Conservation (phyloP, 2,888 invertebrate genomes). For the Hartigia nigra region DNA sequence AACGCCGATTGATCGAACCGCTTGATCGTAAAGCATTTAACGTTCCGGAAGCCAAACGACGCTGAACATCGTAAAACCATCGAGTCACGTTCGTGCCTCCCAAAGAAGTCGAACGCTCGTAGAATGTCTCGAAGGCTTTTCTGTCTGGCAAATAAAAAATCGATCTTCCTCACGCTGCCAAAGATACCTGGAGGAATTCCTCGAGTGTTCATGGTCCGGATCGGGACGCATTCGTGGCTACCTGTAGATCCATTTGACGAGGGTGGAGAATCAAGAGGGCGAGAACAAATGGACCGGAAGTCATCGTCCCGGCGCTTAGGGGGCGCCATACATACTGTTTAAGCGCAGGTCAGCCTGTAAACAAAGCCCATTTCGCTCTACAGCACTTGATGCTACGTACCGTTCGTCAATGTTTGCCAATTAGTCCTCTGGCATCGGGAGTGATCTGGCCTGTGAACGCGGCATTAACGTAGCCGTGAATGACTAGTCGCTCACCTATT, state of each 20-base stretch:
- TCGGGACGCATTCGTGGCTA: conserved; percentile 19
- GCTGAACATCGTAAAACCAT: not conserved
- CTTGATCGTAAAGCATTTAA: not conserved
- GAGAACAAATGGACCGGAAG: conserved; percentile 54
- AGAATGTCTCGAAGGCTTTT: not conserved
- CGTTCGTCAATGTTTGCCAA: conserved; percentile 59
- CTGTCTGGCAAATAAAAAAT: not conserved
- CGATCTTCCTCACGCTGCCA: not conserved
- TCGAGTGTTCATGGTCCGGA: not conserved
- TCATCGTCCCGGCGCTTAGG: conserved; percentile 43
- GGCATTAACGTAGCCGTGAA: not conserved
- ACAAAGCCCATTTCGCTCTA: conserved; percentile 52
- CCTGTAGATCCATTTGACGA: conserved; percentile 31
- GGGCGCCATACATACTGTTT: conserved; percentile 37
- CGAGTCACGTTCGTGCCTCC: not conserved
- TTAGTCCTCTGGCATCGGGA: conserved; percentile 40
- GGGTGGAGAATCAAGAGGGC: conserved; percentile 6
- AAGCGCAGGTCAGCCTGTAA: conserved; percentile 50
- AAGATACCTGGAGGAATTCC: not conserved
- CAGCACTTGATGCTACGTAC: conserved; percentile 38
- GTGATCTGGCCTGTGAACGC: not conserved
- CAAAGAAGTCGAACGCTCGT: not conserved
- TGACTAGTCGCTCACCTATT: not conserved
- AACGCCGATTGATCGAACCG: not conserved
- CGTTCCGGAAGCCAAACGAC: not conserved